Conservation (phyloP, 2,113 vertebrate species). For the Nicator chloris region DNA sequence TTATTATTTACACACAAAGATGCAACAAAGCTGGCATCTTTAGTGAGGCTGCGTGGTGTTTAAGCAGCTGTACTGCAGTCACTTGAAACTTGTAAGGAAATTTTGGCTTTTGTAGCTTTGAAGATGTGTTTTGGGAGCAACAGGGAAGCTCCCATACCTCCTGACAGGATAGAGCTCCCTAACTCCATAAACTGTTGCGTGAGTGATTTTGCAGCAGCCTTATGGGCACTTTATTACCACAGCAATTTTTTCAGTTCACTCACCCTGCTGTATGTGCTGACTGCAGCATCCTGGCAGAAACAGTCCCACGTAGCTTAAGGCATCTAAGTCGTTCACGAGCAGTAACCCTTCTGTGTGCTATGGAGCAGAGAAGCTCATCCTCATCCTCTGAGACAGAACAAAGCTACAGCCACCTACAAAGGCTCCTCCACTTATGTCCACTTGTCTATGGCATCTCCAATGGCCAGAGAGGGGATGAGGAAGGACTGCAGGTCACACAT, state of each 20-base stretch:
- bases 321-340: background rate
- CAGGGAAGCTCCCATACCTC: background rate
- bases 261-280: background rate
- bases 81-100: background rate
- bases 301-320: background rate
- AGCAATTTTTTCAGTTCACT: background rate
- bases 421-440: background rate
- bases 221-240: background rate
- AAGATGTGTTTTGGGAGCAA: background rate
- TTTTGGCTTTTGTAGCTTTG: background rate
- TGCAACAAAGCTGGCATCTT: background rate
- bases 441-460: background rate
- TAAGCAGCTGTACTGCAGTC: background rate
- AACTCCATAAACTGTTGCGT: background rate
- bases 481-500: background rate
- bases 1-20: background rate
- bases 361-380: background rate
- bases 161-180: background rate
- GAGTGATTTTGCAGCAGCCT: background rate
- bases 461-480: background rate
- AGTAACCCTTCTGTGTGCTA: background rate
- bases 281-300: background rate
- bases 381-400: background rate
- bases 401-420: background rate
- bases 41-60: background rate